Percentiles rank a stretch among this genome's conserved stretches.
Evolutionary conservation across 2,797 vertebrate genomes (phyloP).

Genomic region (Threskiornis aethiopicus): DNA sequence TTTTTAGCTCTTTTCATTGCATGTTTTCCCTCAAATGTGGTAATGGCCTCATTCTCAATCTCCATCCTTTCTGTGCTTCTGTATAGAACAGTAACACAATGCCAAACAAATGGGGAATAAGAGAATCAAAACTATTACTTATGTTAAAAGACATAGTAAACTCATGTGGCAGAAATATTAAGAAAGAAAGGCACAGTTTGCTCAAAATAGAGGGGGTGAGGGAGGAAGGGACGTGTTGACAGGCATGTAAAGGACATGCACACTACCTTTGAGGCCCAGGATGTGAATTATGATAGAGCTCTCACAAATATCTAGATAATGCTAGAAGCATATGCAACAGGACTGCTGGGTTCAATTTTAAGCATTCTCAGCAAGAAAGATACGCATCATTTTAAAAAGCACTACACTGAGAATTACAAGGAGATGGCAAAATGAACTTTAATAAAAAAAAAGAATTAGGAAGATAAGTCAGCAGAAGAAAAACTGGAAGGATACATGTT

Average conservation of each 20-base stretch:
- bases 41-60: neutral
- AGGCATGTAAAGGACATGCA: neutral
- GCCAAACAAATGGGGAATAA: neutral
- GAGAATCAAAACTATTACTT: neutral
- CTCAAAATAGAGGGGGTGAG: fast-evolving
- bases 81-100: neutral
- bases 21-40: neutral
- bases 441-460: neutral
- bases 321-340: neutral
- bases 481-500: neutral
- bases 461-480: neutral
- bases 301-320: neutral
- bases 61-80: neutral
- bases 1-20: neutral
- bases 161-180: neutral
- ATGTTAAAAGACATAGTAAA: neutral
- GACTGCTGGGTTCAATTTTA: neutral
- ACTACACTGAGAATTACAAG: neutral
- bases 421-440: neutral
- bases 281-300: neutral
- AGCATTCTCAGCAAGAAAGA: neutral
- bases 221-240: fast-evolving
- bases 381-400: neutral
- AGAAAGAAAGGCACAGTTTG: neutral
- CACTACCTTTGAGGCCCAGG: neutral